Percentiles rank a stretch among this genome's conserved stretches.
These are phyloP conservation scores for Atherinomorus stipes DNA, from an alignment of 2,113 vertebrate species.

Conservation along the genomic window DNA sequence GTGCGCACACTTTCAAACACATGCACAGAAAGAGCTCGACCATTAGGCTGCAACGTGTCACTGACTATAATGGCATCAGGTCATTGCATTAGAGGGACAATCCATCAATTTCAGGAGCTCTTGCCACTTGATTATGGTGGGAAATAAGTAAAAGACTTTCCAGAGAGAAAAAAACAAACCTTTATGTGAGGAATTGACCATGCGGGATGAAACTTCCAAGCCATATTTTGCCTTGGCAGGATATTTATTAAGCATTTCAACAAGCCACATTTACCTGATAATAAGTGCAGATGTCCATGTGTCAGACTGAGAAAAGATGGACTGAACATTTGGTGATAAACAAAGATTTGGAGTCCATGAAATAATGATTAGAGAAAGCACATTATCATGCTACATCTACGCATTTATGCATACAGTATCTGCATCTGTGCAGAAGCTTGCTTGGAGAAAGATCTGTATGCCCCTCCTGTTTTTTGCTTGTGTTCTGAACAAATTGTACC, in stretches of 20 bases:
- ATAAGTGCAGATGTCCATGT: constrained; percentile 42
- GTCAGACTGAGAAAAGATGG: constrained; percentile 16
- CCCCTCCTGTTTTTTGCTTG: constrained; percentile 37
- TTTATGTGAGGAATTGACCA: not conserved
- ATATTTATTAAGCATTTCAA: constrained; percentile 26
- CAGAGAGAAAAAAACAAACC: not conserved
- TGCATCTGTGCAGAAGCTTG: not conserved
- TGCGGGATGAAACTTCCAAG: constrained; percentile 8
- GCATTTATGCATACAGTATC: not conserved
- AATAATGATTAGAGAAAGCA: too few relatives aligned
- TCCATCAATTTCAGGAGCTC: constrained; percentile 55
- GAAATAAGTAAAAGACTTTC: constrained; percentile 19
- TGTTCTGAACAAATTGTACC: constrained; percentile 43
- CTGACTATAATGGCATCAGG: constrained; percentile 59
- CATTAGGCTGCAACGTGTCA: constrained; percentile 66
- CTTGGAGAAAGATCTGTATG: constrained; percentile 5
- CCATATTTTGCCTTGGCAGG: constrained; percentile 2
- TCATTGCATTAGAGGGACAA: constrained; percentile 59
- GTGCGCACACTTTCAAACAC: constrained; percentile 30
- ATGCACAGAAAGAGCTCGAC: constrained; percentile 40
- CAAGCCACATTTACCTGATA: constrained; percentile 28
- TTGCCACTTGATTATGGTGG: constrained; percentile 15
- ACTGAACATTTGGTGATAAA: constrained; percentile 10
- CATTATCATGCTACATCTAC: not conserved
- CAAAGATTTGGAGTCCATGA: too few relatives aligned